phyloP scores from a whole-genome alignment of 2,113 vertebrate species.

The Gymnarchus niloticus region DNA sequence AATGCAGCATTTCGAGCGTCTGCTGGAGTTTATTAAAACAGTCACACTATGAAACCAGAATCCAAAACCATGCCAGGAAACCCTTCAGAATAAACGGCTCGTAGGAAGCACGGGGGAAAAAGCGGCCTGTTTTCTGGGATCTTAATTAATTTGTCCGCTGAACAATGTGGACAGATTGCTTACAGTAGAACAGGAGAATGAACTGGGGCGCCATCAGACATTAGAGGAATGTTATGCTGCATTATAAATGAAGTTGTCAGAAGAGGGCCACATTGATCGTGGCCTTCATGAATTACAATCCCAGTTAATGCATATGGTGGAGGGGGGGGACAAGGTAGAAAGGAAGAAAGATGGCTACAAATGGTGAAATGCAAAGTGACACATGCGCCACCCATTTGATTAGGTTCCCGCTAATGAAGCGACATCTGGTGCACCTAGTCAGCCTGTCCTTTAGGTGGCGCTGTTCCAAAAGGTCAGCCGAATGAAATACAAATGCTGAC shows the following conservation, averaged over 20 bases:
- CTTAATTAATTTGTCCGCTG: constrained; percentile 29
- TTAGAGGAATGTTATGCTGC: constrained; percentile 23
- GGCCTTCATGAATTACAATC: constrained; percentile 23
- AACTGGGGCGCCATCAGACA: constrained; percentile 22
- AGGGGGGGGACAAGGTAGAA: not conserved
- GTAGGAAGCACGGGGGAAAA: not conserved
- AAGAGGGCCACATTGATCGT: constrained; percentile 25
- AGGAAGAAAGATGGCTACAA: not conserved
- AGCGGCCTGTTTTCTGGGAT: not conserved
- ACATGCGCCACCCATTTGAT: not conserved
- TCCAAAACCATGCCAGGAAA: not conserved
- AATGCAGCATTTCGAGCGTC: not conserved
- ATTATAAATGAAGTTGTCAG: constrained; percentile 37
- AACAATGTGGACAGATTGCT: constrained; percentile 34
- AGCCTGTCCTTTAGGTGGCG: not conserved
- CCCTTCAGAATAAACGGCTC: not conserved
- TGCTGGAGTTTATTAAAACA: not conserved
- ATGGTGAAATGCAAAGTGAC: not conserved
- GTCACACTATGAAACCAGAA: not conserved
- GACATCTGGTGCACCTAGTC: not conserved
- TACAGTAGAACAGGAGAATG: constrained; percentile 15
- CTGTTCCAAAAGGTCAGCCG: not conserved
- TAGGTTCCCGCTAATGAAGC: not conserved
- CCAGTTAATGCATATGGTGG: constrained; percentile 20
- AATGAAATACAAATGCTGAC: not conserved